Evolutionary conservation across 35 echinoderm and acorn worm species (phyloP), one percentile per base, ranked within the genome.

Genomic region (Chiridota heheva): DNA sequence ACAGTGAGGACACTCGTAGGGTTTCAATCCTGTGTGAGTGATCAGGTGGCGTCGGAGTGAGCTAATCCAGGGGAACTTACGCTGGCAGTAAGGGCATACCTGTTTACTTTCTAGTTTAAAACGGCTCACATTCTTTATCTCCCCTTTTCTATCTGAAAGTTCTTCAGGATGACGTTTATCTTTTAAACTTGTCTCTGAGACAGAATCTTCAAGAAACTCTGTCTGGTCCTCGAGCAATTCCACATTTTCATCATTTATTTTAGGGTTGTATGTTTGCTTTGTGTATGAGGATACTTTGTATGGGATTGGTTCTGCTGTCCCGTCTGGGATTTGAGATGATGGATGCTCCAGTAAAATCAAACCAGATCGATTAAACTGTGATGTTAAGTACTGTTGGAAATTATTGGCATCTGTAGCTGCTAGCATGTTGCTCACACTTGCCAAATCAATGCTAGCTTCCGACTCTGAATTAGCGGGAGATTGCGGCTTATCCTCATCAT

Each of bases 61-160:
- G 69, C 94, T 97, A 36, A 97, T 87, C 94, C 94, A 97, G 8
- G 94, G 94, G 60, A 97, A 97, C 29, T 82, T 91, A 2, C 94
- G 71, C 10, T 81, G 76, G 64, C 94, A 97, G 69, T 97, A 97
- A 0, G 94, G 94, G 78, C 94, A 97, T 40, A 80, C 84, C 57
- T 91, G 80, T 40, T 90, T 87, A 18, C 78, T 88, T 15, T 81
- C 84, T 47, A 93, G 68, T 38, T 93, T 93, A 22, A 62, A 67
- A 63, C 85, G 45, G 36, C 51, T 42, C 57, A 39, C 76, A 10
- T 40, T 39, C 15, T 26, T 59, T 41, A 8, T 60, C 22, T 18
- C 4, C 3, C n/a, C 17, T 60, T 60, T 60, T 60, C 58, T 60
- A 60, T 60, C 18, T 60, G 22, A 60, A 3, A 5, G 22, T 60